Evolutionary conservation across 1,140 invertebrate genomes (phyloP).

Genomic region (Trachymyrmex septentrionalis): DNA sequence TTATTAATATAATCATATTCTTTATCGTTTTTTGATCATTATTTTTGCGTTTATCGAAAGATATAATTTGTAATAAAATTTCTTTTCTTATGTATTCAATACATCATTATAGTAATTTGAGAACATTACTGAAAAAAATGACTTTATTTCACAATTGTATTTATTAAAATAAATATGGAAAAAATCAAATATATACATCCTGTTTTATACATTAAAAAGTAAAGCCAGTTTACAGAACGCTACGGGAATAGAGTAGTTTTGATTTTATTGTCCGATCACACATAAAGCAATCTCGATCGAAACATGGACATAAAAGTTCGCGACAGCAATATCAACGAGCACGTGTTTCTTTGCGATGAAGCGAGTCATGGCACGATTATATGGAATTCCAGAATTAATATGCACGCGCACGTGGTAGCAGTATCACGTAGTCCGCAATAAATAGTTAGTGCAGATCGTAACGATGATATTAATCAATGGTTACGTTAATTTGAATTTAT

Average conservation of each 20-base stretch:
- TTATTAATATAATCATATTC: neutral
- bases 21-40: neutral
- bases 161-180: neutral
- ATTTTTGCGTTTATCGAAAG: neutral
- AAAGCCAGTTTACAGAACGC: neutral
- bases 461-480: conserved; percentile 57
- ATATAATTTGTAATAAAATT: neutral
- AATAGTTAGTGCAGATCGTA: conserved; percentile 49
- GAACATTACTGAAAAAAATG: neutral
- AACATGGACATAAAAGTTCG: conserved; percentile 41
- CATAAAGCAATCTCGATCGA: conserved; percentile 48
- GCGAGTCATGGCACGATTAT: conserved; percentile 36
- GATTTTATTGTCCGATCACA: neutral
- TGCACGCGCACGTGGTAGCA: conserved; percentile 20
- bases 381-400: conserved; percentile 56
- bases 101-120: neutral
- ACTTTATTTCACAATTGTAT: neutral
- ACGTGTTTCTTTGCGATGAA: conserved; percentile 54
- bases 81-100: neutral
- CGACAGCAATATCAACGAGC: conserved; percentile 53
- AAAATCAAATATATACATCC: neutral
- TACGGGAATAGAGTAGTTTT: neutral
- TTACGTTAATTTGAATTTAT: conserved; percentile 58
- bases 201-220: neutral
- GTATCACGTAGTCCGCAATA: conserved; percentile 29